Base-by-base conservation (phyloP, 2,113 vertebrate species). In the Myxocyprinus asiaticus region DNA sequence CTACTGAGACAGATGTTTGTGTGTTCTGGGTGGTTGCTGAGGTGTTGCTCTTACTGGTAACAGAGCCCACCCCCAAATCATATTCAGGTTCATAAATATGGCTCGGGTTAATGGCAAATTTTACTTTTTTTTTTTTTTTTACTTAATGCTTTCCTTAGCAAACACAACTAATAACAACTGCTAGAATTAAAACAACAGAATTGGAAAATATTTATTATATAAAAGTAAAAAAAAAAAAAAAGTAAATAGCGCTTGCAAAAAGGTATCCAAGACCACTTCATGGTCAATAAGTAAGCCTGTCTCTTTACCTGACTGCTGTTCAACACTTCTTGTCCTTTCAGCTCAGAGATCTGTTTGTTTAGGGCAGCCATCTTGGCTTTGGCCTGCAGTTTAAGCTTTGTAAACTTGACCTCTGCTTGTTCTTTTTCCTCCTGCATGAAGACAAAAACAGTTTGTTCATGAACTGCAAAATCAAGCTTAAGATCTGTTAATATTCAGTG, bases 361-460 rank as follows among this genome's bases (percentile, higher is more conserved):
- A 98, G 91, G 12, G 93, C 90, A 0, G 90, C 89, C 92, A 98
- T 77, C 86, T 93, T 97, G 47, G 95, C 96, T 84, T 98, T 99
- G 62, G 97, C 95, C 83, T 97, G 97, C 64, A 99, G 92, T 84
- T 97, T 98, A 45, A 99, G 92, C 76, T 97, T 99, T 85, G 92
- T 91, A 77, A 99, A 93, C 78, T 94, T 96, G 2, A 91, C 92
- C 1, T 97, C 96, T 0, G 94, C 92, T 43, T 94, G 91, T 68
- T 95, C 96, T 73, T 86, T 93, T 62, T 98, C 97, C 55, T 91
- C 94, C 97, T 99, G 87, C 0, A 82, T 80, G 66, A 4, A 59
- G 1, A 43, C 59, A 83, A 67, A 81, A 43, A 61, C 17, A 10
- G 17, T 58, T 45, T 61, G 11, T 17, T 15, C 8, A 14, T 33